A percentile compares a stretch with the other conserved stretches of the same genome.
These are phyloP conservation scores for Conistra vaccinii DNA, from an alignment of 2,888 invertebrate genomes.

Conservation along the genomic window DNA sequence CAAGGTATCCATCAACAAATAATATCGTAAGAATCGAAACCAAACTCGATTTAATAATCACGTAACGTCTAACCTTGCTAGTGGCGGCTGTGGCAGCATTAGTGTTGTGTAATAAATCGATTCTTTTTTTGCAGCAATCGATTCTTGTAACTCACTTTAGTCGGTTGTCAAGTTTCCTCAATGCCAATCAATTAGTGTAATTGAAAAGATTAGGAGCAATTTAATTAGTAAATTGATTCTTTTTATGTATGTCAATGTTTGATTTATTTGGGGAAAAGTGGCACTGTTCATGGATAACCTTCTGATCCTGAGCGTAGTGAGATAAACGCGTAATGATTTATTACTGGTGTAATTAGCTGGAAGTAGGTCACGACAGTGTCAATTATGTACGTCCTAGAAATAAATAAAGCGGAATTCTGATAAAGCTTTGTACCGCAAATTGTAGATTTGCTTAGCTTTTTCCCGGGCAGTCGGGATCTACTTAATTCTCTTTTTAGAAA, in stretches of 20 bases:
- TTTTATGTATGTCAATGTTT: conserved; percentile 48
- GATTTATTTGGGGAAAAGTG: conserved; percentile 56
- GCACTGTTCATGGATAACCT: conserved; percentile 60
- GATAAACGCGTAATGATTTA: conserved; percentile 62
- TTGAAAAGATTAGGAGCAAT: conserved; percentile 60
- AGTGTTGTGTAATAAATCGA: conserved; percentile 67
- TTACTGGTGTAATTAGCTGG: conserved; percentile 61
- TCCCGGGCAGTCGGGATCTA: not conserved
- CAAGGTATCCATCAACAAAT: conserved; percentile 70
- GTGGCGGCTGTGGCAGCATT: conserved; percentile 63
- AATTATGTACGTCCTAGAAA: conserved; percentile 61
- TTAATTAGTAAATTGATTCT: conserved; percentile 42
- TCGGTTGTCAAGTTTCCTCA: conserved; percentile 36
- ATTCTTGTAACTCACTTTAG: conserved; percentile 38
- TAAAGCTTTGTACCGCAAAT: conserved; percentile 29
- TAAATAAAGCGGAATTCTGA: conserved; percentile 21
- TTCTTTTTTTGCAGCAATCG: conserved; percentile 62
- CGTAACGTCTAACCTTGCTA: conserved; percentile 79
- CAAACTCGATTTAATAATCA: conserved; percentile 73
- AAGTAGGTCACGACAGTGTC: conserved; percentile 52
- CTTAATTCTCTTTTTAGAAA: not conserved
- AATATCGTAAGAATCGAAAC: conserved; percentile 73
- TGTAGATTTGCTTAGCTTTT: conserved; percentile 25
- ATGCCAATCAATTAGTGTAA: conserved; percentile 59
- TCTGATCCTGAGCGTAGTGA: conserved; percentile 48